Percentiles rank a stretch among this genome's conserved stretches.
Evolutionary conservation across 2,888 invertebrate species (phyloP).

Genomic region (Onchidella celtica): DNA sequence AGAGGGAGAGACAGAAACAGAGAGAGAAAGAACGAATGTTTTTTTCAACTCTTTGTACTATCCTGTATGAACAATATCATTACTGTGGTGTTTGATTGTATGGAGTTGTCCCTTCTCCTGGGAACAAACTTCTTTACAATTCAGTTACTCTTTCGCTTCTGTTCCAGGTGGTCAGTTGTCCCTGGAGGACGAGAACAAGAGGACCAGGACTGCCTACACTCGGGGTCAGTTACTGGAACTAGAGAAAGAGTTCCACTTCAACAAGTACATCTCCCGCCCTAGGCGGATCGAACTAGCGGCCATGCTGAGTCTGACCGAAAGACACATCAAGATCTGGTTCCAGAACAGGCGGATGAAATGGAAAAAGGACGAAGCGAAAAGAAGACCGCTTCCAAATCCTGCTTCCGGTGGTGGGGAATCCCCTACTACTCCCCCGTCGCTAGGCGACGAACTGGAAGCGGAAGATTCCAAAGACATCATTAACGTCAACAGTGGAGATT

Average conservation of each 20-base stretch:
- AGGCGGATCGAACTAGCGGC: slow-evolving; percentile 98
- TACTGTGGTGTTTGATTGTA: too few species aligned
- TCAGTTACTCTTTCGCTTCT: too few species aligned
- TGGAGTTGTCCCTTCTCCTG: too few species aligned
- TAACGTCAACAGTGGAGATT: too few species aligned
- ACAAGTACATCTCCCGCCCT: slow-evolving; percentile 97
- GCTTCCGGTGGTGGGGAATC: slow-evolving; percentile 24
- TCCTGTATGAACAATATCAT: too few species aligned
- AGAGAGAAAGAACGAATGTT: too few species aligned
- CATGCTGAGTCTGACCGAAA: slow-evolving; percentile 95
- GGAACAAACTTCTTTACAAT: too few species aligned
- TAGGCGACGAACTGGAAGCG: slow-evolving; percentile 15
- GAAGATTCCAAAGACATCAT: too few species aligned
- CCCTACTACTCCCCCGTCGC: slow-evolving; percentile 19
- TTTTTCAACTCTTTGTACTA: too few species aligned
- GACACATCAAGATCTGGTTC: slow-evolving; percentile 88
- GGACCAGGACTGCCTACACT: slow-evolving; percentile 97
- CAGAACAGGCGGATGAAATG: slow-evolving; percentile 79
- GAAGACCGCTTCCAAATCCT: slow-evolving; percentile 68
- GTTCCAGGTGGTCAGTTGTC: slow-evolving; percentile 77
- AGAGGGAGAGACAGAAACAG: too few species aligned
- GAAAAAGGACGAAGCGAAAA: slow-evolving; percentile 79
- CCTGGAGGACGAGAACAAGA: slow-evolving; percentile 81
- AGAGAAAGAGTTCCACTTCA: slow-evolving; percentile 99
- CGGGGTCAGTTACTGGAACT: slow-evolving; percentile 97